phyloP scores from a whole-genome alignment of 2,888 invertebrate genomes.

The Habroteleia sp. region DNA sequence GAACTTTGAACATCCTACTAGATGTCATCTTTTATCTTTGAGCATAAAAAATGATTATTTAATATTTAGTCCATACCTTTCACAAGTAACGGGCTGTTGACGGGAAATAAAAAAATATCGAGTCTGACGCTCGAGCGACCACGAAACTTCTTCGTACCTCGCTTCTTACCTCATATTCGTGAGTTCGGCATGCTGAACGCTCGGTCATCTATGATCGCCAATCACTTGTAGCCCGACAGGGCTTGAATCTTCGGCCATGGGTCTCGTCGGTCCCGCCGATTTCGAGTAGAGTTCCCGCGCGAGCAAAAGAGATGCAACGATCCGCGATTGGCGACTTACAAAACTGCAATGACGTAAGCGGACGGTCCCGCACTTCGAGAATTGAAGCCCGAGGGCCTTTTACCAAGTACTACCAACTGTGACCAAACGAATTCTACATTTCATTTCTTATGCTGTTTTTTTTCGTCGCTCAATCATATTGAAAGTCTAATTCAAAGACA shows the following conservation, averaged over 20 bases:
- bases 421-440: too few relatives aligned
- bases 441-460: too few relatives aligned
- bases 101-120: conserved; percentile 10
- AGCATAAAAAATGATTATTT: conserved; percentile 21
- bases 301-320: conserved; percentile 8
- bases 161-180: conserved; percentile 16
- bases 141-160: neutral
- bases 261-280: neutral
- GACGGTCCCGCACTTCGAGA: neutral
- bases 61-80: conserved; percentile 51
- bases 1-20: neutral
- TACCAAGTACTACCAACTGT: conserved; percentile 28
- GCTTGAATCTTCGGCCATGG: conserved; percentile 21
- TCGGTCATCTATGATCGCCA: neutral
- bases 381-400: conserved; percentile 14
- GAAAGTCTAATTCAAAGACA: too few relatives aligned
- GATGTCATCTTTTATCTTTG: conserved; percentile 13
- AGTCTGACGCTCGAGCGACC: neutral
- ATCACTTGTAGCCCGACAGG: neutral
- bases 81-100: conserved; percentile 46
- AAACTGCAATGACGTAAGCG: conserved; percentile 29
- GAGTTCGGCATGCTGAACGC: neutral
- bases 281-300: neutral
- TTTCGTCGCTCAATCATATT: too few relatives aligned
- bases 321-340: conserved; percentile 29